Evolutionary conservation across 2,113 vertebrate species (phyloP).

Genomic region (Tretioscincus oriximinensis): DNA sequence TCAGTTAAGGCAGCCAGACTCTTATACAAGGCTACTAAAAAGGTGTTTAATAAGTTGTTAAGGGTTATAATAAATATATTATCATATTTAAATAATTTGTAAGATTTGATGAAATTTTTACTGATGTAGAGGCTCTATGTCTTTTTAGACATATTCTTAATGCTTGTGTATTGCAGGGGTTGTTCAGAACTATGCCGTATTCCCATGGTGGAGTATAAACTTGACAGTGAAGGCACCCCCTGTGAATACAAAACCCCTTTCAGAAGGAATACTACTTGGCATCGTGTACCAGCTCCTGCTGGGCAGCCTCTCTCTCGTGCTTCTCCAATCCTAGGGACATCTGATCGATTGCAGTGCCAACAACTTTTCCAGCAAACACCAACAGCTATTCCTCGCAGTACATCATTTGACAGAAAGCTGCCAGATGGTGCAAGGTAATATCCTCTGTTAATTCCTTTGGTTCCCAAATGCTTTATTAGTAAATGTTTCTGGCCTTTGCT

Average conservation of each 20-base stretch:
- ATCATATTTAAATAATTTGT: background rate
- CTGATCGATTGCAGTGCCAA: conserved; percentile 87
- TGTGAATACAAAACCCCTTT: conserved; percentile 98
- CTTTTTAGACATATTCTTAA: background rate
- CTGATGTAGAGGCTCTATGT: background rate
- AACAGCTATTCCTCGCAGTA: conserved; percentile 89
- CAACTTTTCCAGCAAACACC: conserved; percentile 89
- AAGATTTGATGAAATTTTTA: background rate
- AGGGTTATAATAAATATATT: background rate
- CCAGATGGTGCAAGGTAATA: conserved; percentile 89
- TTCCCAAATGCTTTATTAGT: background rate
- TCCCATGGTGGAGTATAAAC: conserved; percentile 97
- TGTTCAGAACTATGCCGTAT: conserved; percentile 96
- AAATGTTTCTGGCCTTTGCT: background rate
- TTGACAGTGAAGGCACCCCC: conserved; percentile 94
- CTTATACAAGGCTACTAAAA: background rate
- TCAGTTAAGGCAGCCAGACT: background rate
- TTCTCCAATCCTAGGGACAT: conserved; percentile 86
- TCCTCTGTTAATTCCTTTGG: conserved; percentile 7
- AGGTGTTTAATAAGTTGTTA: background rate
- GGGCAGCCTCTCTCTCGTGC: conserved; percentile 82
- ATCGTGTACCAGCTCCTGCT: conserved; percentile 86
- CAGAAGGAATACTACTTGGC: conserved; percentile 95
- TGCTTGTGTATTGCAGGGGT: conserved; percentile 75
- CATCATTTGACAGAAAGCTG: conserved; percentile 93